phyloP scores from a whole-genome alignment of 1,140 invertebrate genomes.

The Drosophila elegans region DNA sequence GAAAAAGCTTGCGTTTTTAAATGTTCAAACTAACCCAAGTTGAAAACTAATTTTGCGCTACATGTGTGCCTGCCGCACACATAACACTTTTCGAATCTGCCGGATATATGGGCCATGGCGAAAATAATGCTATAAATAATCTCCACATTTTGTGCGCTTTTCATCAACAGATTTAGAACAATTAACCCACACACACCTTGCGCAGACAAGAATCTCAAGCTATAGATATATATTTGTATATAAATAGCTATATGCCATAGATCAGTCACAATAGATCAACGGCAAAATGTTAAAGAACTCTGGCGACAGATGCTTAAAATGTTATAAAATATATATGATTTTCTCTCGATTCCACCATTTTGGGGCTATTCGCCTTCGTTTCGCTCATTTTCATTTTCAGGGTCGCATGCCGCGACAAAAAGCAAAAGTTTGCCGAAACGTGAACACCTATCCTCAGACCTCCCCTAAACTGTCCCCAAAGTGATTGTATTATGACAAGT shows the following conservation, averaged over 20 bases:
- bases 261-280: slow-evolving; percentile 73
- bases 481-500: slow-evolving; percentile 67
- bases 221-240: slow-evolving; percentile 10
- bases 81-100: slow-evolving; percentile 1
- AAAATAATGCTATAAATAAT: slow-evolving; percentile 43
- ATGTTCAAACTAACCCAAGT: slow-evolving; percentile 15
- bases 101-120: slow-evolving; percentile 18
- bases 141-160: slow-evolving; percentile 22
- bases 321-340: slow-evolving; percentile 9
- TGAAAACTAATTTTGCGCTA: slow-evolving; percentile 4
- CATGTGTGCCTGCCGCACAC: not conserved
- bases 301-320: slow-evolving; percentile 29
- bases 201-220: slow-evolving; percentile 8
- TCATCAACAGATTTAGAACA: slow-evolving; percentile 40
- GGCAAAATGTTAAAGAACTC: slow-evolving; percentile 68
- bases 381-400: slow-evolving; percentile 44
- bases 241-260: slow-evolving; percentile 23
- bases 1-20: not conserved
- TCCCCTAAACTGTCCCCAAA: not conserved
- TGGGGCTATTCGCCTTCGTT: slow-evolving; percentile 7
- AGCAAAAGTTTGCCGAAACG: slow-evolving; percentile 68
- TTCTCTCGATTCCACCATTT: slow-evolving; percentile 10
- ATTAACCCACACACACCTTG: slow-evolving; percentile 52
- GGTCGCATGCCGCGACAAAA: slow-evolving; percentile 66
- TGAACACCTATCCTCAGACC: slow-evolving; percentile 5